A percentile compares a stretch with the other conserved stretches of the same genome.
phyloP scores from a whole-genome alignment of 2,888 invertebrate species.

The Scaeva pyrastri region DNA sequence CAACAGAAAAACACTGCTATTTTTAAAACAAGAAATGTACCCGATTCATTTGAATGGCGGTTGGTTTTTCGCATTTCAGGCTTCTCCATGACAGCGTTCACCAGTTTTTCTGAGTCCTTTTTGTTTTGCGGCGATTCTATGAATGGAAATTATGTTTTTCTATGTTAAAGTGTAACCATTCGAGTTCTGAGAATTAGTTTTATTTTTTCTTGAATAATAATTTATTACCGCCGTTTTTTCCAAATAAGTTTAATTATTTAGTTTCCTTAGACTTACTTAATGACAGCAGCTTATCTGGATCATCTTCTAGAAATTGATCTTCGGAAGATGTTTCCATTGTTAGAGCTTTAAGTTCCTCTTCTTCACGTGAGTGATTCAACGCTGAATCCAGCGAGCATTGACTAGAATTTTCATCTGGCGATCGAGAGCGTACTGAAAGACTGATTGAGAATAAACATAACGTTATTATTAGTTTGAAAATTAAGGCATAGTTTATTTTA shows the following conservation, averaged over 20 bases:
- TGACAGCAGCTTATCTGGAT: slow-evolving; percentile 80
- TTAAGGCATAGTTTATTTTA: slow-evolving; percentile 77
- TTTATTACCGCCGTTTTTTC: slow-evolving; percentile 15
- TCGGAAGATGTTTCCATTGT: slow-evolving; percentile 84
- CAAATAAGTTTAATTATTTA: background rate
- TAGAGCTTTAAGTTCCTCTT: slow-evolving; percentile 88
- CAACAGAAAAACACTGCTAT: slow-evolving; percentile 69
- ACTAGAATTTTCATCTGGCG: slow-evolving; percentile 89
- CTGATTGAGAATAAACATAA: slow-evolving; percentile 75
- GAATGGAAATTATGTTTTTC: slow-evolving; percentile 56
- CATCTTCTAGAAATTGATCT: slow-evolving; percentile 80
- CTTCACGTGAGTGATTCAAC: slow-evolving; percentile 93
- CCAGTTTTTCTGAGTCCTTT: slow-evolving; percentile 71
- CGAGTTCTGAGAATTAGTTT: slow-evolving; percentile 6
- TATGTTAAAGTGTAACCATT: slow-evolving; percentile 45
- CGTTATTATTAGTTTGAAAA: slow-evolving; percentile 6
- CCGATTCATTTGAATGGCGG: slow-evolving; percentile 84
- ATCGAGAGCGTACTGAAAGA: slow-evolving; percentile 90
- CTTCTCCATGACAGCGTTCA: slow-evolving; percentile 78
- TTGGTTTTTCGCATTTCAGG: slow-evolving; percentile 82
- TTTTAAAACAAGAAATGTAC: slow-evolving; percentile 78
- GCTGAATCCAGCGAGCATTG: slow-evolving; percentile 93
- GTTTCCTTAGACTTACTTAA: slow-evolving; percentile 80
- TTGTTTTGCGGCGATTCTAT: slow-evolving; percentile 72
- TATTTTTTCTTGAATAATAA: slow-evolving; percentile 11